phyloP scores from a whole-genome alignment of 2,113 vertebrate genomes.

The Hyperopisus bebe region DNA sequence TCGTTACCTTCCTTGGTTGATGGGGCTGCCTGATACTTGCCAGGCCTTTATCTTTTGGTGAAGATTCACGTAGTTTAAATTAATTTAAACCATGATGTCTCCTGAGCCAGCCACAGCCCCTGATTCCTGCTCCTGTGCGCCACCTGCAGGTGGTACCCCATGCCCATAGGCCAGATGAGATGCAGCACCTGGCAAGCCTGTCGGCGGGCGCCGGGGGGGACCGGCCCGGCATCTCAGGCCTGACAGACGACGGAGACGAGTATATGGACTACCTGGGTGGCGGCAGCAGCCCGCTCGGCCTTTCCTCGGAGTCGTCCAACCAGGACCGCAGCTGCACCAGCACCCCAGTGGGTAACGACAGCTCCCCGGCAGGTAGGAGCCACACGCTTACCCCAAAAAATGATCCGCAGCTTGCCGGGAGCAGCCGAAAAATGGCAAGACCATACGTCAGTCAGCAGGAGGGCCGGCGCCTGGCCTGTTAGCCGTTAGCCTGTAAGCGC shows the following conservation, averaged over 20 bases:
- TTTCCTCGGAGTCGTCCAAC: constrained; percentile 93
- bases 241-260: constrained; percentile 84
- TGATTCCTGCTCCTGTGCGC: background rate
- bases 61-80: background rate
- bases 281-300: constrained; percentile 83
- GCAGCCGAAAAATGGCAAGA: background rate
- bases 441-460: background rate
- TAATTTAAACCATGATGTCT: background rate
- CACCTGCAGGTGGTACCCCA: constrained; percentile 57
- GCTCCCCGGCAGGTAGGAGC: constrained; percentile 77
- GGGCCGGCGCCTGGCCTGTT: background rate
- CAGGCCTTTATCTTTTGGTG: background rate
- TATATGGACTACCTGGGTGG: constrained; percentile 85
- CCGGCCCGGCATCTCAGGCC: constrained; percentile 58
- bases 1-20: background rate
- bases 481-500: background rate
- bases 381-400: background rate
- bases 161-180: constrained; percentile 55
- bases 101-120: background rate
- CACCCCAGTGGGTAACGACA: constrained; percentile 90
- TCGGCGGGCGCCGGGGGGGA: constrained; percentile 48
- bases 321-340: constrained; percentile 96
- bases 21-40: constrained; percentile 7
- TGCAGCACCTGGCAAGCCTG: constrained; percentile 57
- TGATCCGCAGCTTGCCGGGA: background rate